Evolutionary conservation across 2,113 vertebrate species (phyloP), one percentile per base, ranked within the genome.

Genomic region (Ia io): DNA sequence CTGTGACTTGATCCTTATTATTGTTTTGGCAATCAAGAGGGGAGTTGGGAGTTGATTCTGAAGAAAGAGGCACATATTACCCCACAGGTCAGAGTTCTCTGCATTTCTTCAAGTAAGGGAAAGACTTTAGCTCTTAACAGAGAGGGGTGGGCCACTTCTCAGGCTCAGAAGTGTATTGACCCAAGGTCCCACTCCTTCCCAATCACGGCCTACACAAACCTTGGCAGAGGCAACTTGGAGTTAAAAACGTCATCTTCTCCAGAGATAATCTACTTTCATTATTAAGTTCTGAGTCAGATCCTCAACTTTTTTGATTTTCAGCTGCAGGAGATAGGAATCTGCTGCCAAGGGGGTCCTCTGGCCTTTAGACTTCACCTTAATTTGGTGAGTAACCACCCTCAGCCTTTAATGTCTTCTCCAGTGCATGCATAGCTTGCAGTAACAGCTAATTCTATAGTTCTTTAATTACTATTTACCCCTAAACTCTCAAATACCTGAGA

Each of bases 311-410:
- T 84, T 67, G 14, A 37, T 95, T 67, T 78, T 42, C 12, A 53
- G 28, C 25, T 92, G 1, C 37, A 93, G 18, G 59, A 71, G 9
- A 65, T 59, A 13, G 37, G 6, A 32, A 17, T 80, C 44, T 84
- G 14, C 56, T 91, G 35, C 42, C 56, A 63, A 12, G 4, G 14
- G n/a, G 69, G 5, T 5, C 47, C 32, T 90, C 53, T 89, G 69
- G 28, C 61, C 95, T 88, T 70, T 56, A 80, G 30, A 25, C 3
- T 25, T 88, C 18, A 94, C 49, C 51, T 76, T 94, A 89, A 90
- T 90, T 80, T 93, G 70, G 51, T 84, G 56, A 84, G 91, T 77
- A 77, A 90, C 93, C 53, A 90, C 28, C 25, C 40, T 84, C 28
- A 12, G 42, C 30, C 59, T 90, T 93, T 92, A 32, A 47, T 71